Evolutionary conservation across 2,113 vertebrate species (phyloP).

Genomic region (Gymnocephalus cernua): DNA sequence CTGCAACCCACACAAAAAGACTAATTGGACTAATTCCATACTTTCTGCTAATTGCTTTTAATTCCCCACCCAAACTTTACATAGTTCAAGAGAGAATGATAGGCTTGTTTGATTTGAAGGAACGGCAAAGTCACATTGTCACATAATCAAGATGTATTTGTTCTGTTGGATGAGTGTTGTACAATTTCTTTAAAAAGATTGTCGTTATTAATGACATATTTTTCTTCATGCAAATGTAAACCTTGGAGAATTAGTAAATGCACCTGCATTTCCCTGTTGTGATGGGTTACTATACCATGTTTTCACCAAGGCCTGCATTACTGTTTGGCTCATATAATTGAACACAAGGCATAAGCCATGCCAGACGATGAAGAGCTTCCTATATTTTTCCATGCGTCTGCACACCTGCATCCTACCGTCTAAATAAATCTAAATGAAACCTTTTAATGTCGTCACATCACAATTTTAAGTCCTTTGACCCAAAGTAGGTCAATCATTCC

Average conservation of each 20-base stretch:
- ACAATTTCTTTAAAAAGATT: background rate
- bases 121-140: constrained; percentile 11
- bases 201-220: background rate
- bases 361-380: background rate
- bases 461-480: constrained; percentile 22
- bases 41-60: constrained; percentile 59
- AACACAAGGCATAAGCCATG: background rate
- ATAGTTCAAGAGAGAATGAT: constrained; percentile 34
- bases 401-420: background rate
- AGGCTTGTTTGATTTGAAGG: constrained; percentile 10
- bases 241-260: background rate
- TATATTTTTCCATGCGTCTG: constrained; percentile 10
- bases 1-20: constrained; percentile 57
- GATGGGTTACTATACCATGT: background rate
- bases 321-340: background rate
- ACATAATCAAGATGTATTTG: constrained; percentile 7
- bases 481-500: constrained; percentile 42
- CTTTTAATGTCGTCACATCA: background rate
- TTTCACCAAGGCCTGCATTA: background rate
- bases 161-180: background rate
- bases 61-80: constrained; percentile 41
- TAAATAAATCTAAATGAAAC: constrained; percentile 9
- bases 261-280: background rate
- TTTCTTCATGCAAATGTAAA: background rate
- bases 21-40: constrained; percentile 54